Evolutionary conservation across 2,113 vertebrate species (phyloP).

Genomic region (Romanogobio albipinnatus): DNA sequence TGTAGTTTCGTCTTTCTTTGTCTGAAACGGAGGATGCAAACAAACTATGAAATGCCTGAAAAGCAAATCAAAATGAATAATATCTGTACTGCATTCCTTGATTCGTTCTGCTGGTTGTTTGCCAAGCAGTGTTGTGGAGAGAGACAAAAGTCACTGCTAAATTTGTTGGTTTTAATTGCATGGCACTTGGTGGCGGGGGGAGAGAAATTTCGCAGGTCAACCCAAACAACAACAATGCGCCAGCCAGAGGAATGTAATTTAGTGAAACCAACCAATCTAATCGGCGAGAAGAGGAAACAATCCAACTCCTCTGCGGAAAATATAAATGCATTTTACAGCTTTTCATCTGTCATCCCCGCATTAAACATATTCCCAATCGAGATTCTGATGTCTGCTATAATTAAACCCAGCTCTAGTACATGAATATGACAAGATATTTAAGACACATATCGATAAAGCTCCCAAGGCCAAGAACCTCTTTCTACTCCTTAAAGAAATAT

Average conservation of each 20-base stretch:
- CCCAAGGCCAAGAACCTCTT: too few species aligned
- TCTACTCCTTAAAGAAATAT: too few species aligned
- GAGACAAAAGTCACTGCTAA: background rate
- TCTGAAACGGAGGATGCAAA: slow-evolving; percentile 15
- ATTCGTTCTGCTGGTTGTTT: background rate
- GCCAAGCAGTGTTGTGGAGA: background rate
- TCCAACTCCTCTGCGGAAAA: background rate
- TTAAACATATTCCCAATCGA: background rate
- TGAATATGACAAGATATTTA: background rate
- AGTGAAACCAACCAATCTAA: background rate
- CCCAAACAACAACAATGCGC: slow-evolving; percentile 19
- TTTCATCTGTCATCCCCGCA: slow-evolving; percentile 8
- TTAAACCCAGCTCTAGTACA: slow-evolving; percentile 8
- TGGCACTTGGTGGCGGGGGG: background rate
- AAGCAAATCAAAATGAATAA: slow-evolving; percentile 23
- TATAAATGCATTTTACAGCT: background rate
- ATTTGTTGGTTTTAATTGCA: slow-evolving; percentile 41
- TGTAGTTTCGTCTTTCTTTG: slow-evolving; percentile 1
- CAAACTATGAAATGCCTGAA: slow-evolving; percentile 18
- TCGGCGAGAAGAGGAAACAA: slow-evolving; percentile 4
- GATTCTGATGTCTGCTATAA: background rate
- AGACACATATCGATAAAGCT: background rate
- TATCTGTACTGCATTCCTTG: slow-evolving; percentile 4
- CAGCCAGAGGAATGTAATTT: background rate
- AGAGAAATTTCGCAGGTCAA: slow-evolving; percentile 26